Evolutionary conservation across 2,797 vertebrate species (phyloP), one percentile per base, ranked within the genome.

Genomic region (Rhinogobio ventralis): DNA sequence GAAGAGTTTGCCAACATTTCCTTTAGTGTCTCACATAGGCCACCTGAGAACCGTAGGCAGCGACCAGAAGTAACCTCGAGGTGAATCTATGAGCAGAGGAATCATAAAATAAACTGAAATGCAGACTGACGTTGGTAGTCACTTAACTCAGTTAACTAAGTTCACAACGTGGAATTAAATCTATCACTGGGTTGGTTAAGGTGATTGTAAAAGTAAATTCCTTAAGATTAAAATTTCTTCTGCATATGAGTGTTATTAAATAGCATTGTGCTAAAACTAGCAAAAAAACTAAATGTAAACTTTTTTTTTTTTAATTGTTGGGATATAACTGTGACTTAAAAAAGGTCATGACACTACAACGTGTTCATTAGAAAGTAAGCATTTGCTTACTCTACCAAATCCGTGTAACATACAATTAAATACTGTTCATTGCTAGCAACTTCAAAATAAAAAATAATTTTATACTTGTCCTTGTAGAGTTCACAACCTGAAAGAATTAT

Each of bases 1-100:
- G 62, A 53, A 55, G 19, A 76, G 45, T 76, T 83, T 85, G 86
- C 87, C 90, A 87, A 69, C 68, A 81, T 84, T 46, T 53, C 36
- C 72, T 87, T 85, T 79, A 85, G 10, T 45, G 49, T 53, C 10
- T 75, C 11, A 11, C 60, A 64, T 10, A 17, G 55, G 68, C 30
- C 60, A 74, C 25, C 64, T 46, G 74, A 67, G 74, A 67, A 45
- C 25, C 74, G 17, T 19, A 42, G 64, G 33, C 49, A 60, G 51
- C 64, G 49, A 46, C 13, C 57, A 82, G 57, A 49, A 68, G 49
- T n/a, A 69, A 83, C 46, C 81, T 42, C 60, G 45, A 42, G n/a
- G 23, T 82, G 39, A 49, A 79, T 79, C 28, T 13, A 7, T 20
- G 57, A 78, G 57, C 33, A 23, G 78, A 46, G 14, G 42, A 25